These are phyloP conservation scores for Propithecus perrieri DNA, from an alignment of 2,797 vertebrate species.

Conservation along the genomic window DNA sequence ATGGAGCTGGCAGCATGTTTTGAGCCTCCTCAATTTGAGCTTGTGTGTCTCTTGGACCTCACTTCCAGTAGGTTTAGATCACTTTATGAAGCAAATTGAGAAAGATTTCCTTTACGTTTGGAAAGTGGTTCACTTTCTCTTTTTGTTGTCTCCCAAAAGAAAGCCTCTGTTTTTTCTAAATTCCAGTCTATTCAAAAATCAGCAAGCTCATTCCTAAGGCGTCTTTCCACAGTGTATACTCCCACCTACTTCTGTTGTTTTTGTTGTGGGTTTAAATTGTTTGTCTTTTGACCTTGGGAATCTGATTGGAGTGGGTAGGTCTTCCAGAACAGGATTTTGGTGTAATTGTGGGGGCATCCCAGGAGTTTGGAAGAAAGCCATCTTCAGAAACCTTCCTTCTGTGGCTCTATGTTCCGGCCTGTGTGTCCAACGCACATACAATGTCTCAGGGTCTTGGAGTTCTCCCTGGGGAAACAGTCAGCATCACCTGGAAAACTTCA, in stretches of 20 bases:
- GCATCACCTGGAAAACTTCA: neutral
- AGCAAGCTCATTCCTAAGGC: neutral
- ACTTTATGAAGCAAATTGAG: neutral
- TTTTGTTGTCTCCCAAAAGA: slow-evolving; percentile 74
- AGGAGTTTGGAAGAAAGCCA: neutral
- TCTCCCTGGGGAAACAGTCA: neutral
- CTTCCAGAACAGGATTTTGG: neutral
- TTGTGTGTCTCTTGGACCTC: neutral
- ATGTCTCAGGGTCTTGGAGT: neutral
- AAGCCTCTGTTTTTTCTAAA: neutral
- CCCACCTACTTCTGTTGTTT: neutral
- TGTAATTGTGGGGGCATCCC: neutral
- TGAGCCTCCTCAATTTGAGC: neutral
- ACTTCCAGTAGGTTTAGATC: neutral
- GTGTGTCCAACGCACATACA: neutral
- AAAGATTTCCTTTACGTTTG: slow-evolving; percentile 69
- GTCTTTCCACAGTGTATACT: neutral
- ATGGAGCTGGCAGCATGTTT: neutral
- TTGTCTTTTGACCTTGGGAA: neutral
- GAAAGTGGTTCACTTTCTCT: slow-evolving; percentile 70
- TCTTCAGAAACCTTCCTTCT: neutral
- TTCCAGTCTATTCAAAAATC: neutral
- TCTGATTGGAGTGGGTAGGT: neutral
- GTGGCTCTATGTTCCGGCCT: neutral
- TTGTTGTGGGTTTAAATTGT: neutral